Conservation (phyloP, 2,888 invertebrate genomes). For the Ferdinandea cuprea region DNA sequence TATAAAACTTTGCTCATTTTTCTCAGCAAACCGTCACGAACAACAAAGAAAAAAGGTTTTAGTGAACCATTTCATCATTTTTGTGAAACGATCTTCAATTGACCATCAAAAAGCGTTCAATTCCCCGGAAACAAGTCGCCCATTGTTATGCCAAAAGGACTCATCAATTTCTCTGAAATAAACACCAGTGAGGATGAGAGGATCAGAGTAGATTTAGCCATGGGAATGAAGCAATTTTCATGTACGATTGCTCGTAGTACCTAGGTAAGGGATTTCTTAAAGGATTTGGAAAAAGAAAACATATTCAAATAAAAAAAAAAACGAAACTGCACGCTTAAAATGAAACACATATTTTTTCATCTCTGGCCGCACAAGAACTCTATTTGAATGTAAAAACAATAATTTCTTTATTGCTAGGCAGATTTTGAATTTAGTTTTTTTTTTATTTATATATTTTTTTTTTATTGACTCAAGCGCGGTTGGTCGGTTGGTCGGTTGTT, state of each 20-base stretch:
- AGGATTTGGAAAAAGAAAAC: slow-evolving; percentile 33
- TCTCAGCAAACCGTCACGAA: slow-evolving; percentile 3
- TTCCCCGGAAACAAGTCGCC: slow-evolving; percentile 71
- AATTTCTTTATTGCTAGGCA: slow-evolving; percentile 52
- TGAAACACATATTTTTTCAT: not conserved
- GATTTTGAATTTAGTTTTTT: slow-evolving; percentile 29
- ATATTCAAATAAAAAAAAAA: slow-evolving; percentile 30
- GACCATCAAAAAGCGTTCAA: slow-evolving; percentile 76
- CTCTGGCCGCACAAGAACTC: slow-evolving; percentile 9
- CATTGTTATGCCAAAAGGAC: slow-evolving; percentile 48
- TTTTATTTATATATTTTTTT: too few species aligned
- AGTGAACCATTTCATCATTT: slow-evolving; percentile 38
- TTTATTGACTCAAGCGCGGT: slow-evolving; percentile 67
- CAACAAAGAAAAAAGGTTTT: not conserved
- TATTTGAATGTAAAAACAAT: slow-evolving; percentile 27
- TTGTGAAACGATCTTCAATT: slow-evolving; percentile 73
- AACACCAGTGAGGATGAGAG: slow-evolving; percentile 32
- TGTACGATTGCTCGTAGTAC: slow-evolving; percentile 55
- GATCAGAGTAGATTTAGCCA: slow-evolving; percentile 28
- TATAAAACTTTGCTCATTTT: slow-evolving; percentile 74
- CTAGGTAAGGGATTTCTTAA: slow-evolving; percentile 49
- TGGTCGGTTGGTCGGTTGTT: slow-evolving; percentile 59
- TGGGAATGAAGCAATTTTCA: slow-evolving; percentile 58
- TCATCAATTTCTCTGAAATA: slow-evolving; percentile 30
- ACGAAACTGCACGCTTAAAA: slow-evolving; percentile 54